Evolutionary conservation across 2,113 vertebrate species (phyloP).

Genomic region (Elephantulus edwardii): DNA sequence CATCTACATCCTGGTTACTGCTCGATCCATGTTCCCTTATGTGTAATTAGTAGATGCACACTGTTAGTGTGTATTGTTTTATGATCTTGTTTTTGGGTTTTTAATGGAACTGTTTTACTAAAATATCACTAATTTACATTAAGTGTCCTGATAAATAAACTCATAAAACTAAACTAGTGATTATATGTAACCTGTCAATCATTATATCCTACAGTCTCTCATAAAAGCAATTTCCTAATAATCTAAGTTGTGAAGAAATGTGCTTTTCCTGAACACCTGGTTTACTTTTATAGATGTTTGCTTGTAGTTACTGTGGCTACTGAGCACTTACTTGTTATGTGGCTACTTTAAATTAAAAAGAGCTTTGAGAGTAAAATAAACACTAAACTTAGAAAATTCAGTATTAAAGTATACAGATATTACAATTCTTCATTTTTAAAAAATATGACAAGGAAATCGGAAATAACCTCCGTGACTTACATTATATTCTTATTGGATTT

Average conservation of each 20-base stretch:
- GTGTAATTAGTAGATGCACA: background rate
- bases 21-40: background rate
- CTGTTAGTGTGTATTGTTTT: background rate
- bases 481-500: too few species aligned
- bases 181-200: background rate
- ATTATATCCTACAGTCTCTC: background rate
- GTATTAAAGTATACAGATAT: background rate
- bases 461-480: background rate
- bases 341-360: background rate
- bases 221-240: background rate
- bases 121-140: background rate
- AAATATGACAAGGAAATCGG: constrained; percentile 9
- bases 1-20: constrained; percentile 11
- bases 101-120: background rate
- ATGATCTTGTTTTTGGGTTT: background rate
- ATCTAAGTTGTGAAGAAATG: background rate
- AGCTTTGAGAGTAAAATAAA: background rate
- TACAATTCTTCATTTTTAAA: background rate
- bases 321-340: background rate
- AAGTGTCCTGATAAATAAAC: constrained; percentile 7
- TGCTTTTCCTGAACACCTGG: background rate
- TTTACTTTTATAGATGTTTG: background rate
- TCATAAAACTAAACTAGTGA: background rate
- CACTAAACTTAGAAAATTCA: background rate
- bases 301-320: background rate